phyloP scores from a whole-genome alignment of 2,797 vertebrate species.

The Semotilus atromaculatus region DNA sequence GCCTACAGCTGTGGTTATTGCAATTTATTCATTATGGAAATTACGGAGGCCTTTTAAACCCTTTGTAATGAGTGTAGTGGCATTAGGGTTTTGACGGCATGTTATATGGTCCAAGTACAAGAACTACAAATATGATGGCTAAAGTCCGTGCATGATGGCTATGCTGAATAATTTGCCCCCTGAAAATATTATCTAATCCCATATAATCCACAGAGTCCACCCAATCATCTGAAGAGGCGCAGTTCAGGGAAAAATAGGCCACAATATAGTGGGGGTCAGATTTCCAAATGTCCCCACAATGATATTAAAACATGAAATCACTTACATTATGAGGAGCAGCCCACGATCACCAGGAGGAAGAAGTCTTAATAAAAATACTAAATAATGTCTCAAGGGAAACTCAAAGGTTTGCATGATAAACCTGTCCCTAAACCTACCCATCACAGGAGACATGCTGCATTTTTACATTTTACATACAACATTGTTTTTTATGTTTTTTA shows the following conservation, averaged over 20 bases:
- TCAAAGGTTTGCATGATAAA: background rate
- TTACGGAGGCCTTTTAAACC: constrained; percentile 8
- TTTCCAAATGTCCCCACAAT: background rate
- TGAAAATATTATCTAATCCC: constrained; percentile 25
- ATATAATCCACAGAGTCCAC: constrained; percentile 16
- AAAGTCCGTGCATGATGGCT: background rate
- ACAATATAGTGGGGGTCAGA: background rate
- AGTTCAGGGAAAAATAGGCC: background rate
- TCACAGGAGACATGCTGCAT: too few species aligned
- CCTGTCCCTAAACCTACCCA: too few species aligned
- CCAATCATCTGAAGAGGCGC: background rate
- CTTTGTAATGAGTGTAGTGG: constrained; percentile 28
- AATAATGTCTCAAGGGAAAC: background rate
- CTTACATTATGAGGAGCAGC: background rate
- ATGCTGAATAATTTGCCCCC: background rate
- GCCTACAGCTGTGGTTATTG: constrained; percentile 31
- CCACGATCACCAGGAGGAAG: background rate
- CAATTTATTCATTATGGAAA: constrained; percentile 35
- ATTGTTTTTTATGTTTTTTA: too few species aligned
- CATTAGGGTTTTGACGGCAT: background rate
- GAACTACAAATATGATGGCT: background rate
- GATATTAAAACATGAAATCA: background rate
- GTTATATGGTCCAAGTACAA: background rate
- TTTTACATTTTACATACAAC: too few species aligned
- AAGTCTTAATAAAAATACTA: background rate